These are phyloP conservation scores for Orthosia gracilis DNA, from an alignment of 2,888 invertebrate genomes.

Conservation along the genomic window DNA sequence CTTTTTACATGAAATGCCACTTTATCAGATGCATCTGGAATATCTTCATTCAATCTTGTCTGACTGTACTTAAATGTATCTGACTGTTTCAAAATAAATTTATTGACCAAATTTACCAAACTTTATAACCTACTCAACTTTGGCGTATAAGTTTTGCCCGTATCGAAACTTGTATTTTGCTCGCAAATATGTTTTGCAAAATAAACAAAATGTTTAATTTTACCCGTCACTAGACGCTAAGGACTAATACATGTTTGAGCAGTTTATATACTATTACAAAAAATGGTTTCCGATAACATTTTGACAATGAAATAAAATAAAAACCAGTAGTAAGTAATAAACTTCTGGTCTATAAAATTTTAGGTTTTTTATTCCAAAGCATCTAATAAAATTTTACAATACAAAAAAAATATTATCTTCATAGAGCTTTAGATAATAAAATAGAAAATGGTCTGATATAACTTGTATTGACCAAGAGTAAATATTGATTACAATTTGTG, in stretches of 20 bases:
- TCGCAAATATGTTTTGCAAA: constrained; percentile 5
- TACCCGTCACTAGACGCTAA: not conserved
- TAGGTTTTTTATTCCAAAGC: not conserved
- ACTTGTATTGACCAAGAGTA: too few relatives aligned
- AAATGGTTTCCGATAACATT: not conserved
- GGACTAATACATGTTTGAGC: not conserved
- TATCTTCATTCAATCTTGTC: too few relatives aligned
- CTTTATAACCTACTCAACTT: not conserved
- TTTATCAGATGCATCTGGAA: too few relatives aligned
- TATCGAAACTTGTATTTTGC: not conserved
- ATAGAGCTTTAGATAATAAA: not conserved
- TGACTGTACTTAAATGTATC: too few relatives aligned
- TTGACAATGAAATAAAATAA: constrained; percentile 17
- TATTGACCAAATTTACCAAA: not conserved
- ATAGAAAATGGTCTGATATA: not conserved
- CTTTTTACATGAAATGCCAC: too few relatives aligned
- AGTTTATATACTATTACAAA: not conserved
- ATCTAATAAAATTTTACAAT: constrained; percentile 5
- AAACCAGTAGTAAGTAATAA: constrained; percentile 9
- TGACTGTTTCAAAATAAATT: too few relatives aligned
- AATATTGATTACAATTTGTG: not conserved
- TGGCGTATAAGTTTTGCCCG: not conserved
- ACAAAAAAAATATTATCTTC: not conserved
- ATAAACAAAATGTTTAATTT: constrained; percentile 21
- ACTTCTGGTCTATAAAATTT: constrained; percentile 7